Percentiles rank a stretch among this genome's conserved stretches.
Evolutionary conservation across 2,113 vertebrate species (phyloP).

Genomic region (Dascyllus trimaculatus): DNA sequence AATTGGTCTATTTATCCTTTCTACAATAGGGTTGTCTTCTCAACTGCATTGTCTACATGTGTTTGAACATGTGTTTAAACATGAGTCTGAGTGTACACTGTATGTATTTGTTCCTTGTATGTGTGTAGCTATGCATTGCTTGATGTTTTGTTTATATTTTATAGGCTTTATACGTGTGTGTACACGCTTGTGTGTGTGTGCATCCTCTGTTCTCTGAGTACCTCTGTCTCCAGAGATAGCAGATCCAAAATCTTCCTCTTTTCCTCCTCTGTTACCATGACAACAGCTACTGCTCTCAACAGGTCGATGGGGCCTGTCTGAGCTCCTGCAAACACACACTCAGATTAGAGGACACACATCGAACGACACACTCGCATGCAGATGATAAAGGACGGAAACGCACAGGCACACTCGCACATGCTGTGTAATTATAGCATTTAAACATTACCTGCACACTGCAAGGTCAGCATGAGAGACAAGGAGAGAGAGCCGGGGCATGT

Average conservation of each 20-base stretch:
- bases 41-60: slow-evolving; percentile 3
- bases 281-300: slow-evolving; percentile 80
- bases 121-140: background rate
- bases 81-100: background rate
- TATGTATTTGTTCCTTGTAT: background rate
- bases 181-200: background rate
- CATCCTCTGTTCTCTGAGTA: slow-evolving; percentile 43
- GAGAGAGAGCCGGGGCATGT: slow-evolving; percentile 18
- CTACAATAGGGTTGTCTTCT: slow-evolving; percentile 12
- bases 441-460: slow-evolving; percentile 58
- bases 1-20: too few species aligned
- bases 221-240: slow-evolving; percentile 60
- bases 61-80: slow-evolving; percentile 23
- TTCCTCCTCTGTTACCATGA: slow-evolving; percentile 80
- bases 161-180: slow-evolving; percentile 7
- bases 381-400: slow-evolving; percentile 30
- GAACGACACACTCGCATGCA: slow-evolving; percentile 16
- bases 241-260: slow-evolving; percentile 70
- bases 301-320: slow-evolving; percentile 71
- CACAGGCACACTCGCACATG: slow-evolving; percentile 23
- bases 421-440: slow-evolving; percentile 67
- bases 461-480: slow-evolving; percentile 60
- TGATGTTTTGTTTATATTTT: slow-evolving; percentile 17
- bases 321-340: slow-evolving; percentile 36
- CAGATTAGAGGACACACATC: slow-evolving; percentile 31